Conservation (phyloP, 2,113 vertebrate species). For the Leiothrix lutea region DNA sequence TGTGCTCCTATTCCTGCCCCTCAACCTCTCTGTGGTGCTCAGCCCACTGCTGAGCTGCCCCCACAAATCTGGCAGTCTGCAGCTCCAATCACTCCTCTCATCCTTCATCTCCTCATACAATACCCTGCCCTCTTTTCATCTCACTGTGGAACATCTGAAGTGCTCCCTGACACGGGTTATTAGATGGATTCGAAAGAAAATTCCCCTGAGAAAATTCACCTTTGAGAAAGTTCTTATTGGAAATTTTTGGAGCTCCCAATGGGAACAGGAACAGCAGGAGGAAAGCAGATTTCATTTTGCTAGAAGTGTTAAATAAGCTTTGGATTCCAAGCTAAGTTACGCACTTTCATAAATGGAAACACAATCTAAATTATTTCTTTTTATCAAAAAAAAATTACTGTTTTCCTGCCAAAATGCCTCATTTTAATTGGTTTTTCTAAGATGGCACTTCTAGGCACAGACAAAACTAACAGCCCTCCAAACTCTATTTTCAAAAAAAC, state of each 20-base stretch:
- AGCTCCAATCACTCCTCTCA: neutral
- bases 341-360: neutral
- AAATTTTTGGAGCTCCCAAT: neutral
- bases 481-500: neutral
- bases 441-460: neutral
- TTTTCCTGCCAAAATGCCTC: neutral
- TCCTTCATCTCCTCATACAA: neutral
- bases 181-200: neutral
- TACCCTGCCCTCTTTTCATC: neutral
- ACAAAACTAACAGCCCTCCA: neutral
- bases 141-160: neutral
- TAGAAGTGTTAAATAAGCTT: neutral
- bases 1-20: neutral
- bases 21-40: accelerated
- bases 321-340: neutral
- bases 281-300: neutral
- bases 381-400: neutral
- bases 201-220: neutral
- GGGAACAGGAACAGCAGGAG: neutral
- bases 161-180: neutral
- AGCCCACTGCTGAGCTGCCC: neutral
- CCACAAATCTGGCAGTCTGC: neutral
- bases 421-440: neutral
- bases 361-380: neutral
- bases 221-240: neutral